Conservation (phyloP, 2,888 invertebrate genomes). For the Apamea crenata region DNA sequence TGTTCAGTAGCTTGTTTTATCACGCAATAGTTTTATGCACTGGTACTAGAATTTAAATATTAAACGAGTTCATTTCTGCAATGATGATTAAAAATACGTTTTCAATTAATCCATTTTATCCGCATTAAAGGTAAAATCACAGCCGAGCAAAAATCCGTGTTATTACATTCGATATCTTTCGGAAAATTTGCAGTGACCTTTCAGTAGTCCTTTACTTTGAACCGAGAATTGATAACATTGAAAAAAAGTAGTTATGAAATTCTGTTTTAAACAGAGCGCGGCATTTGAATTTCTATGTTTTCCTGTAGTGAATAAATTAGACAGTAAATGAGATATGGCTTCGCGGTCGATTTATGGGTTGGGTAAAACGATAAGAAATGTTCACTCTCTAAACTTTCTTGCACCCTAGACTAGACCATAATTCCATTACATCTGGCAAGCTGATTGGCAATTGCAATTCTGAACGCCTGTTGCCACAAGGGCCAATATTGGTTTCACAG, state of each 20-base stretch:
- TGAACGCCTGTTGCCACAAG: neutral
- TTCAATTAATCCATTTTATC: neutral
- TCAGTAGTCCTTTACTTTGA: neutral
- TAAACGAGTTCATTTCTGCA: neutral
- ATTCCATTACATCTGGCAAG: neutral
- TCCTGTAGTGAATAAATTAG: constrained; percentile 45
- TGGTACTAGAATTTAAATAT: neutral
- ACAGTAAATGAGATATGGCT: constrained; percentile 32
- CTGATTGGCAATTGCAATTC: neutral
- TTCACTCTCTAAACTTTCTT: neutral
- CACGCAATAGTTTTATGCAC: neutral
- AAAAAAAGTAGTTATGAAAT: neutral
- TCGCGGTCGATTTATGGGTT: constrained; percentile 29
- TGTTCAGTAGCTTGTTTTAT: neutral
- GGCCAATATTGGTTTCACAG: no score
- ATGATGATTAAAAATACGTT: neutral
- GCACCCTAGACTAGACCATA: no score
- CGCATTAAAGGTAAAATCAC: neutral
- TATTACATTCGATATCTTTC: neutral
- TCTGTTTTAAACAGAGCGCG: constrained; percentile 9
- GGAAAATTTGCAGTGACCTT: neutral
- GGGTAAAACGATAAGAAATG: neutral
- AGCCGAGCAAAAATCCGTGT: neutral
- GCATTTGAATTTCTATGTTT: constrained; percentile 25
- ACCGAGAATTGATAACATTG: neutral